Percentiles rank a stretch among this genome's conserved stretches.
phyloP scores from a whole-genome alignment of 2,888 invertebrate species.

The Cordilura impudica region DNA sequence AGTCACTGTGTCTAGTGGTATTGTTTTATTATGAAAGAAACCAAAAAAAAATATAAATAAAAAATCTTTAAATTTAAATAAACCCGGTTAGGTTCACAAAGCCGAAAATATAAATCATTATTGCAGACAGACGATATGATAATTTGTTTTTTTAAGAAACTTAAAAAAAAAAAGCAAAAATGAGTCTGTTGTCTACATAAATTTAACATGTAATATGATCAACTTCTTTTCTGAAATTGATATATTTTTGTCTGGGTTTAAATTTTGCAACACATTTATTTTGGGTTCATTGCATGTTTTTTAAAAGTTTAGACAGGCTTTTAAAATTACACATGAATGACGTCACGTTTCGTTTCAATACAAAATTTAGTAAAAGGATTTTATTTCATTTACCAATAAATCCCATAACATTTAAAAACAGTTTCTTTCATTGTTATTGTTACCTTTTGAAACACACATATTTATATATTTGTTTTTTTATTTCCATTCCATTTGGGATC shows the following conservation, averaged over 20 bases:
- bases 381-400: too few species aligned
- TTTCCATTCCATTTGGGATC: constrained; percentile 2
- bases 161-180: background rate
- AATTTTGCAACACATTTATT: background rate
- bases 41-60: background rate
- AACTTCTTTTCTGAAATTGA: constrained; percentile 38
- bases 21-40: too few species aligned
- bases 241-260: constrained; percentile 57
- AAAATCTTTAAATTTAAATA: background rate
- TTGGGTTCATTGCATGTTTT: too few species aligned
- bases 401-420: too few species aligned
- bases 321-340: too few species aligned
- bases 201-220: constrained; percentile 36
- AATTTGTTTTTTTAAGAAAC: background rate
- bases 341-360: too few species aligned
- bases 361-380: too few species aligned
- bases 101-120: background rate
- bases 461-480: background rate
- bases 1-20: constrained; percentile 47
- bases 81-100: constrained; percentile 3
- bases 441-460: too few species aligned
- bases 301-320: too few species aligned
- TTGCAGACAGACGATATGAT: constrained; percentile 3
- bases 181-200: background rate
- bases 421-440: too few species aligned